phyloP scores from a whole-genome alignment of 2,888 invertebrate genomes.

The Ligdia adustata region DNA sequence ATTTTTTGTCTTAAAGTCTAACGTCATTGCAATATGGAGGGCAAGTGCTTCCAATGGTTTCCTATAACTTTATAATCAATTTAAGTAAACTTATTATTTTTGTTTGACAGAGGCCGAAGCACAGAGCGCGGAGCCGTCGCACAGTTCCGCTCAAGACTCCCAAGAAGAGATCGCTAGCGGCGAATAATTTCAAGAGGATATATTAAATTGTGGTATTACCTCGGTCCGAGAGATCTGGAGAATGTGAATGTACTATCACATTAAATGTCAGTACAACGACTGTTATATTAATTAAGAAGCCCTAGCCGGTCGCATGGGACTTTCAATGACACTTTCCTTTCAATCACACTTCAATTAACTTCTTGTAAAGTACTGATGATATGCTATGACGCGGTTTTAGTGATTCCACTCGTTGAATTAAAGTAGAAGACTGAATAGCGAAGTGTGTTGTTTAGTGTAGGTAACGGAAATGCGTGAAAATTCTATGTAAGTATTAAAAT shows the following conservation, averaged over 20 bases:
- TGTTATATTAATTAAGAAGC: constrained; percentile 39
- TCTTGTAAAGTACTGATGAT: constrained; percentile 1
- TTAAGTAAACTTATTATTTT: constrained; percentile 1
- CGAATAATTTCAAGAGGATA: constrained; percentile 37
- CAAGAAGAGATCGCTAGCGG: constrained; percentile 51
- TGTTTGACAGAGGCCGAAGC: constrained; percentile 68
- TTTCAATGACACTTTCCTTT: constrained; percentile 28
- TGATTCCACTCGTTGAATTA: constrained; percentile 41
- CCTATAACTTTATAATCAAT: neutral
- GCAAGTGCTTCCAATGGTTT: too few relatives aligned
- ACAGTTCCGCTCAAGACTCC: constrained; percentile 69
- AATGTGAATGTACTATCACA: constrained; percentile 34
- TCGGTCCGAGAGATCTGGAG: constrained; percentile 47
- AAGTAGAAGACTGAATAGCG: constrained; percentile 70
- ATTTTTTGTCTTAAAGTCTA: too few relatives aligned
- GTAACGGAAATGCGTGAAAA: constrained; percentile 41
- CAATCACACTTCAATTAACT: neutral
- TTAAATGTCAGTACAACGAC: constrained; percentile 43
- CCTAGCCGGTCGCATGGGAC: constrained; percentile 9
- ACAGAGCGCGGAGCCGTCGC: constrained; percentile 67
- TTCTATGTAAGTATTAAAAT: constrained; percentile 45
- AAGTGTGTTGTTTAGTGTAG: constrained; percentile 45
- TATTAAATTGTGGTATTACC: constrained; percentile 34
- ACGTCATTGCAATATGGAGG: too few relatives aligned
- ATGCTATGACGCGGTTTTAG: constrained; percentile 2